These are phyloP conservation scores for Procavia capensis DNA, from an alignment of 2,113 vertebrate genomes.

Conservation along the genomic window DNA sequence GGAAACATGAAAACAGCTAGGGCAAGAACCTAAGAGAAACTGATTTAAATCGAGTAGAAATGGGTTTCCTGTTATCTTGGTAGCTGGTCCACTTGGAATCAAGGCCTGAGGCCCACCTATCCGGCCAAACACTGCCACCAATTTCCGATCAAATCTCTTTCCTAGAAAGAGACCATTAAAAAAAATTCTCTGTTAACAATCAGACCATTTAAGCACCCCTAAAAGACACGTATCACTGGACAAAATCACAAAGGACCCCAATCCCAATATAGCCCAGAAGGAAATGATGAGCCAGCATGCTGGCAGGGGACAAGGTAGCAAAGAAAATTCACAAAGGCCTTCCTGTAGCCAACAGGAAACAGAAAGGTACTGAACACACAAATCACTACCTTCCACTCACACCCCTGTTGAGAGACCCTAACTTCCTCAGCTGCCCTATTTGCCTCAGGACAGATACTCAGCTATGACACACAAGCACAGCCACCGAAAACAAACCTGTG, in stretches of 20 bases:
- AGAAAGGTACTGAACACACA: background rate
- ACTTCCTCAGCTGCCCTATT: background rate
- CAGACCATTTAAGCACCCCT: background rate
- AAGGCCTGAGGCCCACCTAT: background rate
- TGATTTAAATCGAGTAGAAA: constrained; percentile 35
- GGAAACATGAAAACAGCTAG: background rate
- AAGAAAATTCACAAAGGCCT: background rate
- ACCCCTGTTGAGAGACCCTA: background rate
- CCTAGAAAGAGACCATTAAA: background rate
- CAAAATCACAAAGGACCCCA: background rate
- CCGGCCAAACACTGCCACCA: background rate
- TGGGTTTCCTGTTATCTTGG: constrained; percentile 54
- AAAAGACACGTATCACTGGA: background rate
- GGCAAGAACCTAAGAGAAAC: background rate
- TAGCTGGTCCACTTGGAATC: background rate
- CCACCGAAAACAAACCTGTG: too few species aligned
- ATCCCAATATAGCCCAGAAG: background rate
- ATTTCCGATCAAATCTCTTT: constrained; percentile 62
- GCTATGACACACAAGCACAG: background rate
- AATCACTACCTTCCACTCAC: background rate
- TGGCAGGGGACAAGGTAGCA: background rate
- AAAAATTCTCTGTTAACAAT: constrained; percentile 12
- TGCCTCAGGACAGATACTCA: background rate
- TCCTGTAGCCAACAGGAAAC: background rate
- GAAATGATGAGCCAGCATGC: background rate